phyloP scores from a whole-genome alignment of 2,888 invertebrate genomes.

The Zeuzera pyrina region DNA sequence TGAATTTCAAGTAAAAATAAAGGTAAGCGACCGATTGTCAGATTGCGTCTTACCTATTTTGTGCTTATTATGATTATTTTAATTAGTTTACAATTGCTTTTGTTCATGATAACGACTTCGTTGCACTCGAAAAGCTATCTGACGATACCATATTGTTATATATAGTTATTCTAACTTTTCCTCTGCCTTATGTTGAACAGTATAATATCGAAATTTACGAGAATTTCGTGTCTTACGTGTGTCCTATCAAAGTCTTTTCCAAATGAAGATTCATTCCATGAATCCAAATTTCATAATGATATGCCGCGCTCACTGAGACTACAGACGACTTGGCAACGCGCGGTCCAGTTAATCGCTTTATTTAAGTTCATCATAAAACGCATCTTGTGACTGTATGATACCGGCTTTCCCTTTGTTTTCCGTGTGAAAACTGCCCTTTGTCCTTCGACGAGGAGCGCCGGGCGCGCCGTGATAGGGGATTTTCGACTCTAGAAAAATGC shows the following conservation, averaged over 20 bases:
- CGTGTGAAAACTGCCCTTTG: slow-evolving; percentile 63
- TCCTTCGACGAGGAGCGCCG: slow-evolving; percentile 60
- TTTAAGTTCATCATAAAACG: slow-evolving; percentile 39
- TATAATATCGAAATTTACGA: slow-evolving; percentile 11
- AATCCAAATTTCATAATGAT: slow-evolving; percentile 50
- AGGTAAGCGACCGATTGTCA: slow-evolving; percentile 67
- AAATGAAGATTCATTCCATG: slow-evolving; percentile 17
- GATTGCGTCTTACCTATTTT: slow-evolving; percentile 65
- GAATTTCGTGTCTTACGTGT: slow-evolving; percentile 10
- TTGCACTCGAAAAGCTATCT: slow-evolving; percentile 18
- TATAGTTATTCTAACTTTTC: slow-evolving; percentile 28
- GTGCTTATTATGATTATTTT: slow-evolving; percentile 40
- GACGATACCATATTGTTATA: slow-evolving; percentile 32
- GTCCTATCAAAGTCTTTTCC: slow-evolving; percentile 11
- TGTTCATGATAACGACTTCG: slow-evolving; percentile 18
- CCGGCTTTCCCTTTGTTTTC: slow-evolving; percentile 70
- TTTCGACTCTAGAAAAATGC: slow-evolving; percentile 69
- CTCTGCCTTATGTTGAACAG: slow-evolving; percentile 33
- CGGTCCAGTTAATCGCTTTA: slow-evolving; percentile 35
- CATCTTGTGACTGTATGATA: slow-evolving; percentile 40
- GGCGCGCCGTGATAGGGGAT: slow-evolving; percentile 59
- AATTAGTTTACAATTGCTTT: slow-evolving; percentile 36
- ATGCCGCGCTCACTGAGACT: slow-evolving; percentile 39
- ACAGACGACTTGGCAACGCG: slow-evolving; percentile 56
- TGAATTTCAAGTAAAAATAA: slow-evolving; percentile 54